Evolutionary conservation across 1,140 invertebrate species (phyloP).

Genomic region (Drosophila prosaltans): DNA sequence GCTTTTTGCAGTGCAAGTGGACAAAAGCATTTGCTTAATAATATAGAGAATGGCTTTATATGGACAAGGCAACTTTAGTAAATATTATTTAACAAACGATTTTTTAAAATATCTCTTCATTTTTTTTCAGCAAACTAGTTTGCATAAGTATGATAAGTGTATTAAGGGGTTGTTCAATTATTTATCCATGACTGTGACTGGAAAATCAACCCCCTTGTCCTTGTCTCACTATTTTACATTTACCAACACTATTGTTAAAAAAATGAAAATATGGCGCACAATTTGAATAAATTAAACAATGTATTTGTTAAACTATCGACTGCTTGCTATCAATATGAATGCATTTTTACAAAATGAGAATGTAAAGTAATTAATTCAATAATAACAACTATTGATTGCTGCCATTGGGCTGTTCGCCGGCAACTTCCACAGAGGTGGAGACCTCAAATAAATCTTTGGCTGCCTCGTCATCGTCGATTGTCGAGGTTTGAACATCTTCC

Average conservation of each 20-base stretch:
- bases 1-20: constrained; percentile 9
- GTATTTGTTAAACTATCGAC: constrained; percentile 71
- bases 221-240: not conserved
- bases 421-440: constrained; percentile 78
- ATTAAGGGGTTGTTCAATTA: not conserved
- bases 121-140: not conserved
- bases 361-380: constrained; percentile 63
- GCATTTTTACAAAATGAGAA: constrained; percentile 64
- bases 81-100: not conserved
- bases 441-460: constrained; percentile 71
- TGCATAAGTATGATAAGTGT: not conserved
- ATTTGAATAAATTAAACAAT: constrained; percentile 58
- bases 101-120: not conserved
- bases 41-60: not conserved
- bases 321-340: constrained; percentile 62
- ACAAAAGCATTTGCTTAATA: not conserved
- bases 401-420: constrained; percentile 49
- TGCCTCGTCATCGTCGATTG: constrained; percentile 31
- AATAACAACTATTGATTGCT: constrained; percentile 53
- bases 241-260: not conserved
- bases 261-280: not conserved
- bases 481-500: constrained; percentile 42
- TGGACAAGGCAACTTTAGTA: constrained; percentile 8
- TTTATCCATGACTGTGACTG: not conserved
- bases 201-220: not conserved